Percentiles rank a stretch among this genome's conserved stretches.
Conservation (phyloP, 2,113 vertebrate genomes). For the Bufo gargarizans region DNA sequence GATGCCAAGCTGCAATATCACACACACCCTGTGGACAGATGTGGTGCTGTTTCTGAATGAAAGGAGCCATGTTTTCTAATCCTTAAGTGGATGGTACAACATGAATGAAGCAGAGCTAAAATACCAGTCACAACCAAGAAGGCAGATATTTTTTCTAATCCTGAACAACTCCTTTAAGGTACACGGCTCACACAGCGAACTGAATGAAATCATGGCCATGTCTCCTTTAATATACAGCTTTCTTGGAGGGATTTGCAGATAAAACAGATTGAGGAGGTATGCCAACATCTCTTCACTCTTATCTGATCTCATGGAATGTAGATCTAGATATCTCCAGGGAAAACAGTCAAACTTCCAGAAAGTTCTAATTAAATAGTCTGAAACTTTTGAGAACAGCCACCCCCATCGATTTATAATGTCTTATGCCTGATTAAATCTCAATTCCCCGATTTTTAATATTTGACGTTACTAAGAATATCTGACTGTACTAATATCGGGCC, state of each 20-base stretch:
- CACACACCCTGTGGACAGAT: no score
- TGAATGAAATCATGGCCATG: not conserved
- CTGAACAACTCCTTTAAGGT: not conserved
- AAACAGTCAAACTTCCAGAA: not conserved
- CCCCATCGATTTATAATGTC: not conserved
- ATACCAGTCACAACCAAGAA: not conserved
- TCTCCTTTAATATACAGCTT: not conserved
- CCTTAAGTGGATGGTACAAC: no score
- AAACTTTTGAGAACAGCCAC: not conserved
- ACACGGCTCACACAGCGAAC: not conserved
- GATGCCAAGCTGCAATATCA: no score
- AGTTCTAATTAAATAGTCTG: not conserved
- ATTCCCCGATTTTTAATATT: not conserved
- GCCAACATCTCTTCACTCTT: not conserved
- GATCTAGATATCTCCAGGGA: conserved; percentile 7
- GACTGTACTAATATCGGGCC: not conserved
- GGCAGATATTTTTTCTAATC: not conserved
- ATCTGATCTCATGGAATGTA: not conserved
- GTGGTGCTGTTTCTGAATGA: no score
- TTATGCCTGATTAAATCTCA: not conserved
- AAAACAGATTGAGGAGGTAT: not conserved
- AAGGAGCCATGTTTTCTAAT: no score
- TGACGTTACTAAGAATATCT: conserved; percentile 7
- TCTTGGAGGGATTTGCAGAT: not conserved
- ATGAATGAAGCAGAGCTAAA: not conserved